Percentiles rank a stretch among this genome's conserved stretches.
Conservation (phyloP, 37 sponge, comb jelly and placozoan genomes). For the Petrosia ficiformis region DNA sequence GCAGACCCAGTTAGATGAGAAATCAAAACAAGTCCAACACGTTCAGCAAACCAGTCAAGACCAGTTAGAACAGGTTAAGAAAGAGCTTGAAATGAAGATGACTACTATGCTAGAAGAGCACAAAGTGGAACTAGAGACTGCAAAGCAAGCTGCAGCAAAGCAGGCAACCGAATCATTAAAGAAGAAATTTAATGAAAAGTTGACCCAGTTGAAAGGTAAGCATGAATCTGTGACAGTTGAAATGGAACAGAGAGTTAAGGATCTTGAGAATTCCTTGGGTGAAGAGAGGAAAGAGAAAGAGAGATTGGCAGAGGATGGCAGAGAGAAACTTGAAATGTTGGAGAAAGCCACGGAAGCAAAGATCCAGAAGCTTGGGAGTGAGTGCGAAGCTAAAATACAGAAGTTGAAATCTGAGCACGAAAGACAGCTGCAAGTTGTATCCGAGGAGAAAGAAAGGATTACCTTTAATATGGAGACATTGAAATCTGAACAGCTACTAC, state of each 20-base stretch:
- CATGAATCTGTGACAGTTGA: background rate
- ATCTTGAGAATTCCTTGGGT: background rate
- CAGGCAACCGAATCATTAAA: background rate
- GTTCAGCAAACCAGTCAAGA: too few species aligned
- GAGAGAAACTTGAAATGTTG: background rate
- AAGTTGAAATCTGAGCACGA: background rate
- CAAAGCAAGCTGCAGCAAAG: background rate
- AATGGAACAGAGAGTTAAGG: background rate
- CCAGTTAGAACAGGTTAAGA: too few species aligned
- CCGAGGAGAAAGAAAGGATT: background rate
- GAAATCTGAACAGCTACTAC: background rate
- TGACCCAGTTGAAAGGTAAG: slow-evolving; percentile 27
- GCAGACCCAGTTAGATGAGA: too few species aligned
- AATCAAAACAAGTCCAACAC: too few species aligned
- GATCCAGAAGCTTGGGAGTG: background rate
- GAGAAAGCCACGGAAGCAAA: background rate
- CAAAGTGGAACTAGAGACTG: background rate
- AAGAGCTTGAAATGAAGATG: background rate
- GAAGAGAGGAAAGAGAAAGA: slow-evolving; percentile 3
- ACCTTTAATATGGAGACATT: background rate
- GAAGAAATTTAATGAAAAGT: slow-evolving; percentile 34
- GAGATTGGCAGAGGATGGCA: background rate
- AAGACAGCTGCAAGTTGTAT: background rate
- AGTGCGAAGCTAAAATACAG: too few species aligned
- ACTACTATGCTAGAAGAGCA: background rate